Evolutionary conservation across 2,888 invertebrate species (phyloP), one percentile per base, ranked within the genome.

Genomic region (Euspilapteryx auroguttella): DNA sequence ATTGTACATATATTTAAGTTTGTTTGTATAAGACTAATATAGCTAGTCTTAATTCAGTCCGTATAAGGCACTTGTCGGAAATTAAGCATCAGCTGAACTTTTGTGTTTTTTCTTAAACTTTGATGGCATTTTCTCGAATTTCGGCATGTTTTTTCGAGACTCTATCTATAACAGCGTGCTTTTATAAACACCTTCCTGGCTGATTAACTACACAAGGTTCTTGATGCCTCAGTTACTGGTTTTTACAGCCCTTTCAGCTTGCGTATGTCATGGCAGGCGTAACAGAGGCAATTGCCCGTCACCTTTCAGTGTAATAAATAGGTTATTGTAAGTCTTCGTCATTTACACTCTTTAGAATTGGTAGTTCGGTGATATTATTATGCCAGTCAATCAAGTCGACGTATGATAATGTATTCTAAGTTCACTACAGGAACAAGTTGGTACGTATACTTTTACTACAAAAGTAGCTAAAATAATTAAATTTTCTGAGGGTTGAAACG

Each of bases 401-500:
- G 25, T 35, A 35, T 14, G 20, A 20, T 20, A 30, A 24, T 28
- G 34, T 31, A 33, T n/a, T 35, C 14, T 14, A 35, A 24, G 24
- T 37, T 35, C 24, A 37, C 4, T 24, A 23, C 14, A 10, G 30
- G 27, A 11, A 32, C 39, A 44, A 2, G 12, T 21, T 24, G 40
- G 37, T 24, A 41, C 41, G 27, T 41, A 43, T 21, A 37, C 38
- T 38, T 39, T 43, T 3, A 43, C 34, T 10, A 42, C 25, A 32
- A 29, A 44, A 6, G 35, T 36, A 10, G 37, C 37, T 5, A 35
- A 21, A 29, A 6, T 30, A 2, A 33, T 20, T 6, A 41, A 22
- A 21, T 39, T 36, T 15, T 33, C 31, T 17, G 34, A 24, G 5
- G 6, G 32, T 33, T 12, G 36, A 25, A 12, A 42, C 34, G 28